Conservation (phyloP, 2,113 vertebrate genomes). For the Marmota flaviventris region DNA sequence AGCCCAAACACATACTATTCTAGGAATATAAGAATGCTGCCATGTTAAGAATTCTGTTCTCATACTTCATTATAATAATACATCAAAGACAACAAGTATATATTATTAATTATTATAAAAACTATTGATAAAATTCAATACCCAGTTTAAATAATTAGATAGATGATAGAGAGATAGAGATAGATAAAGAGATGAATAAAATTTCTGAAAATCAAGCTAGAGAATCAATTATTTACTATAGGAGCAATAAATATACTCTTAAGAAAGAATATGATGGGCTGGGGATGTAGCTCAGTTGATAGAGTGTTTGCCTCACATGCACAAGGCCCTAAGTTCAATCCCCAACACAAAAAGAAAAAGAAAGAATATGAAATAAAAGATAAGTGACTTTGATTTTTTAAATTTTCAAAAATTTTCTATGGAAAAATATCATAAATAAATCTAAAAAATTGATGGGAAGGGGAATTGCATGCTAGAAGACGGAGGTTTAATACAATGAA, state of each 20-base stretch:
- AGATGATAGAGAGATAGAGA: too few relatives aligned
- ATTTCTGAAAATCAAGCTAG: background rate
- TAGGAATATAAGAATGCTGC: background rate
- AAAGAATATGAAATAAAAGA: background rate
- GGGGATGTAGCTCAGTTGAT: too few relatives aligned
- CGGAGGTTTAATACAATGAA: background rate
- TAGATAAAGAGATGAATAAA: background rate
- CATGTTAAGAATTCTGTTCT: background rate
- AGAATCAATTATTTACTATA: conserved; percentile 14
- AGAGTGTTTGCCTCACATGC: too few relatives aligned
- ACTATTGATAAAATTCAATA: conserved; percentile 3
- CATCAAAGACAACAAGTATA: background rate
- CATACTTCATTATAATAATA: background rate
- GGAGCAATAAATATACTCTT: background rate
- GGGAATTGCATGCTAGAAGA: background rate
- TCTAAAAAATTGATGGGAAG: background rate
- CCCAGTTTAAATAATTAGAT: background rate
- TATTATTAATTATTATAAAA: background rate
- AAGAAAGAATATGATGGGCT: background rate
- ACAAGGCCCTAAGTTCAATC: too few relatives aligned
- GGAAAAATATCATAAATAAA: background rate
- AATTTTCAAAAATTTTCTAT: background rate
- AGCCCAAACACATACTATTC: background rate
- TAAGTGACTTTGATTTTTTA: background rate
- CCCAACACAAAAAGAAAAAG: too few relatives aligned